phyloP scores from a whole-genome alignment of 2,113 vertebrate species.

The Chloebia gouldiae region DNA sequence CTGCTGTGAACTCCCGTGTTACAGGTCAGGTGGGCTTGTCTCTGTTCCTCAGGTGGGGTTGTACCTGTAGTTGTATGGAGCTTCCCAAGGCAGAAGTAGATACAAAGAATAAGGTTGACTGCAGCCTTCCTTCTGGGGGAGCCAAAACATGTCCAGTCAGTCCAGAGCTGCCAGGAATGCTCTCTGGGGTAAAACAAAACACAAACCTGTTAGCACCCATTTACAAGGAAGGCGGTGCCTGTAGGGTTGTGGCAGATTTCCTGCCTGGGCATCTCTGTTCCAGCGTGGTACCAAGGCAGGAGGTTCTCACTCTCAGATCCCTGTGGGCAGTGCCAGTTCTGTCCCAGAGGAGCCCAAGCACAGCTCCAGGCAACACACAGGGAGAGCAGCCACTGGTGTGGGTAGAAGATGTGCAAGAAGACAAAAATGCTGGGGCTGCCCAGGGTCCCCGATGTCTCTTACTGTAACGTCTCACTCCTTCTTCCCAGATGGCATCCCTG shows the following conservation, averaged over 20 bases:
- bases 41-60: background rate
- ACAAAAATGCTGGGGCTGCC: background rate
- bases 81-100: background rate
- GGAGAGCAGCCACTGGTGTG: background rate
- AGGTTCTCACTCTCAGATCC: background rate
- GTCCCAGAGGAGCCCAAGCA: background rate
- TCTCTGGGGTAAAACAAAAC: background rate
- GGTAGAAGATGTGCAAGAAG: background rate
- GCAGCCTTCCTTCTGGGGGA: background rate
- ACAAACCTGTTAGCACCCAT: background rate
- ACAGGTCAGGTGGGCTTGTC: background rate
- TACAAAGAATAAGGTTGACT: background rate
- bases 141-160: background rate
- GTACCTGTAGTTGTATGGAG: background rate
- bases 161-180: background rate
- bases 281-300: background rate
- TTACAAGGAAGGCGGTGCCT: background rate
- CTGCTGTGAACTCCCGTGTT: background rate
- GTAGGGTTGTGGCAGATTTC: background rate
- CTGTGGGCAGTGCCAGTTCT: background rate
- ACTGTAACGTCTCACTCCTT: background rate
- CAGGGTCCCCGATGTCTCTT: background rate
- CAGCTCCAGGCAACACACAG: fast-evolving
- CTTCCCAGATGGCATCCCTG: slow-evolving; percentile 86
- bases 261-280: background rate